phyloP scores from a whole-genome alignment of 2,888 invertebrate species.

The Prenolepis imparis region DNA sequence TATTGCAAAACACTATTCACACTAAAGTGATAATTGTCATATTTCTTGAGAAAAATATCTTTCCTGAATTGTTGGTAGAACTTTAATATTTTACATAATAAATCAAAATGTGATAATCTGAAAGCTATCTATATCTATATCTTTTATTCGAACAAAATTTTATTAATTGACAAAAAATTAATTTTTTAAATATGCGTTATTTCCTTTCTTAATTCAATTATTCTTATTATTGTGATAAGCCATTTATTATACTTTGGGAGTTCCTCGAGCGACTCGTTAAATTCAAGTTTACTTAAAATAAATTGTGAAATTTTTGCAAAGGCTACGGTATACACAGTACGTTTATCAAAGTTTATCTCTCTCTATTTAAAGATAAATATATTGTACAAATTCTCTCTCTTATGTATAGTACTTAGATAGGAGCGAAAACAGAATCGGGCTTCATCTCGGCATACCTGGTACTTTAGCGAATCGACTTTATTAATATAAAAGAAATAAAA shows the following conservation, averaged over 20 bases:
- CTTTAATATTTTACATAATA: constrained; percentile 17
- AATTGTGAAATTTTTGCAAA: constrained; percentile 2
- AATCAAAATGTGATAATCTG: not conserved
- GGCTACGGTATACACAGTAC: not conserved
- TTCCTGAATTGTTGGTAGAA: not conserved
- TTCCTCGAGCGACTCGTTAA: constrained; percentile 13
- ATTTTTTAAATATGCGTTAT: not conserved
- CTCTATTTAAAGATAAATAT: constrained; percentile 48
- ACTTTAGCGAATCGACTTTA: constrained; percentile 36
- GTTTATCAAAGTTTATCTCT: constrained; percentile 34
- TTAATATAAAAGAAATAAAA: constrained; percentile 22
- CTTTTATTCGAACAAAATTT: not conserved
- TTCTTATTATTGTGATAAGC: not conserved
- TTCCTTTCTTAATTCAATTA: not conserved
- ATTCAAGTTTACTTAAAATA: not conserved
- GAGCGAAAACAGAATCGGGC: constrained; percentile 23
- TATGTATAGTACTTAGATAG: constrained; percentile 51
- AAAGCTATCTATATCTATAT: constrained; percentile 11
- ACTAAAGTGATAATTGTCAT: not conserved
- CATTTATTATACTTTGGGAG: not conserved
- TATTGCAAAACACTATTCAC: not conserved
- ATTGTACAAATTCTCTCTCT: constrained; percentile 49
- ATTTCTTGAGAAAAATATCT: not conserved
- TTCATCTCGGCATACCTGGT: constrained; percentile 40
- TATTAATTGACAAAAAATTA: not conserved